A percentile compares a stretch with the other conserved stretches of the same genome.
Evolutionary conservation across 1,140 invertebrate species (phyloP).

Genomic region (Chymomyza costata): DNA sequence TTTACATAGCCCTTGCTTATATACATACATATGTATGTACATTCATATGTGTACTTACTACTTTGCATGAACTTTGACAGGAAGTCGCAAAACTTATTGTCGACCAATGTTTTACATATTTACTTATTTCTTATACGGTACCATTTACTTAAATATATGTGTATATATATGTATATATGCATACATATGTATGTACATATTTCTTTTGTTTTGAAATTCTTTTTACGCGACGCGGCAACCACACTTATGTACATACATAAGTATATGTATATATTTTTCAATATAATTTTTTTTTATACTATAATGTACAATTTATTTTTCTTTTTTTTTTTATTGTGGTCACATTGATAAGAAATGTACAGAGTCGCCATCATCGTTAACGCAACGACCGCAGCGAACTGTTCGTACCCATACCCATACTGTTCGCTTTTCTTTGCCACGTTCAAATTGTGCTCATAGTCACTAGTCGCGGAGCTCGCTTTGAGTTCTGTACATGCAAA

Average conservation of each 20-base stretch:
- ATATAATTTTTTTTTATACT: conserved; percentile 15
- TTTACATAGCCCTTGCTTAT: no score
- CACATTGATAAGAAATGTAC: conserved; percentile 44
- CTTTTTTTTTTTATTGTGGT: conserved; percentile 35
- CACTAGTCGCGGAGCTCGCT: not conserved
- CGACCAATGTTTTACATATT: not conserved
- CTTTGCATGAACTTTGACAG: conserved; percentile 47
- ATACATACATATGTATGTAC: not conserved
- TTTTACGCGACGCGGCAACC: conserved; percentile 21
- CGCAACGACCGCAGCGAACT: conserved; percentile 42
- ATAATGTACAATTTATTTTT: conserved; percentile 25
- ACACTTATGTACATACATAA: conserved; percentile 33
- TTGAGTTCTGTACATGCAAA: conserved; percentile 6
- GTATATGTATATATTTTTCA: conserved; percentile 4
- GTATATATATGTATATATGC: conserved; percentile 8
- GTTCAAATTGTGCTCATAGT: no score
- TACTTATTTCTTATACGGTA: conserved; percentile 1
- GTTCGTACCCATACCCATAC: conserved; percentile 10
- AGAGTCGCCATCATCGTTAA: conserved; percentile 29
- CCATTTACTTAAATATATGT: conserved; percentile 1
- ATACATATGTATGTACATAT: conserved; percentile 30
- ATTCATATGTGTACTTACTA: conserved; percentile 29
- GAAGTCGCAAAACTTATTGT: conserved; percentile 26
- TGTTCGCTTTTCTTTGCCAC: conserved; percentile 27
- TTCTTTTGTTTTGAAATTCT: conserved; percentile 69